Base-by-base conservation (phyloP, 2,797 vertebrate species). In the Argentina silus region DNA sequence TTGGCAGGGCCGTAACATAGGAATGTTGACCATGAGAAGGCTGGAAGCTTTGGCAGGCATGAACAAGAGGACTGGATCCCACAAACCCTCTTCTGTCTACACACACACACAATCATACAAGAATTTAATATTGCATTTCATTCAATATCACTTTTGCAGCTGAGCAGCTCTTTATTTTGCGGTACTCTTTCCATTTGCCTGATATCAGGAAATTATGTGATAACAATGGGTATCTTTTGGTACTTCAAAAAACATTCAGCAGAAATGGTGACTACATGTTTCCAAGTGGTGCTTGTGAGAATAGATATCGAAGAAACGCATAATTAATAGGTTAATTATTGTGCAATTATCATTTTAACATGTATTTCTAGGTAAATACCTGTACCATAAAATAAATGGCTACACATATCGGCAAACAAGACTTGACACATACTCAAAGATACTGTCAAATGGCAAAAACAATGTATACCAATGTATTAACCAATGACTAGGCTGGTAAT, bases 1-100 rank as follows among this genome's bases (percentile, higher is more conserved):
- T 82, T 86, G 83, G 84, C 75, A 63, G 56, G 65, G 70, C 74
- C 67, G 70, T 43, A 44, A 67, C 53, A 71, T 43, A 79, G 81
- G 81, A 85, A 83, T 86, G 81, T 78, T 83, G 83, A 83, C 83
- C 78, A 75, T 80, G 79, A 81, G 82, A 83, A 73, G 75, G 73
- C 78, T 81, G 62, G 76, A 77, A 72, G 74, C 83, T 80, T 83
- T 78, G 78, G 81, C 83, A 67, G 64, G 75, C 64, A 75, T 19
- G 62, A 72, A 72, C 78, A 76, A 71, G 68, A 74, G 36, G 75
- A 81, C 12, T 19, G 19, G 55, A 15, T 6, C 27, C 50, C 10
- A 67, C 19, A 44, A 67, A 67, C 67, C 69, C 57, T 51, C 69
- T 2, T 36, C 77, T 23, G 63, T 75, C 66, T 56, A 62, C 14